phyloP scores from a whole-genome alignment of 2,113 vertebrate species.

The Apodemus speciosus region DNA sequence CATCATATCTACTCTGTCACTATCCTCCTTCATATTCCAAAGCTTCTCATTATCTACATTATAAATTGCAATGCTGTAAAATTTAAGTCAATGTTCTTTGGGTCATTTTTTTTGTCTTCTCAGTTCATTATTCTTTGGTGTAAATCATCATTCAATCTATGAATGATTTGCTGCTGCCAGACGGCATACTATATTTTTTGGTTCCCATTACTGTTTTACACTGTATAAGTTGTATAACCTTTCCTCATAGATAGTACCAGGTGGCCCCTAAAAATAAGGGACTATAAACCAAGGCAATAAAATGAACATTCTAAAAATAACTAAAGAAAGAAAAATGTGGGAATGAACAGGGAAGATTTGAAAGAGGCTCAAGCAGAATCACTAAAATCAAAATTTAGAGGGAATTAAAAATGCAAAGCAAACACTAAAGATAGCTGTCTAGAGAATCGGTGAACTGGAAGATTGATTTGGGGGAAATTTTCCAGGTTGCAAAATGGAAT shows the following conservation, averaged over 20 bases:
- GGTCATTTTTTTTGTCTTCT: not conserved
- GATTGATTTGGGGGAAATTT: not conserved
- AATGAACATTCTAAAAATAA: constrained; percentile 27
- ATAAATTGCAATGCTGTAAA: constrained; percentile 20
- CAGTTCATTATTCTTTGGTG: not conserved
- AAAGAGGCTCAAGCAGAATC: not conserved
- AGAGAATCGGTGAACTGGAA: constrained; percentile 40
- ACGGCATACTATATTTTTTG: not conserved
- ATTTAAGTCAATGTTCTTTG: not conserved
- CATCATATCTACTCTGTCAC: not conserved
- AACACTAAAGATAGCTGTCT: not conserved
- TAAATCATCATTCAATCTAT: not conserved
- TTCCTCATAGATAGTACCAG: not conserved
- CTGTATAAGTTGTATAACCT: not conserved
- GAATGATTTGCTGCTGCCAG: not conserved
- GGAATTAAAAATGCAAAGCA: not conserved
- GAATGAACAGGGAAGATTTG: not conserved
- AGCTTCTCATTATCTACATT: not conserved
- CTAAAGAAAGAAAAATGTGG: not conserved
- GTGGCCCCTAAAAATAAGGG: not conserved
- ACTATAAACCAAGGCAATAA: not conserved
- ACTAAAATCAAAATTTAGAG: not conserved
- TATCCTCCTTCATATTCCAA: not conserved
- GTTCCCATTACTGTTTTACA: not conserved
- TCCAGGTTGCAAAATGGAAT: not conserved